Base-by-base conservation (phyloP, 1,140 invertebrate species). In the Aphis craccivora region DNA sequence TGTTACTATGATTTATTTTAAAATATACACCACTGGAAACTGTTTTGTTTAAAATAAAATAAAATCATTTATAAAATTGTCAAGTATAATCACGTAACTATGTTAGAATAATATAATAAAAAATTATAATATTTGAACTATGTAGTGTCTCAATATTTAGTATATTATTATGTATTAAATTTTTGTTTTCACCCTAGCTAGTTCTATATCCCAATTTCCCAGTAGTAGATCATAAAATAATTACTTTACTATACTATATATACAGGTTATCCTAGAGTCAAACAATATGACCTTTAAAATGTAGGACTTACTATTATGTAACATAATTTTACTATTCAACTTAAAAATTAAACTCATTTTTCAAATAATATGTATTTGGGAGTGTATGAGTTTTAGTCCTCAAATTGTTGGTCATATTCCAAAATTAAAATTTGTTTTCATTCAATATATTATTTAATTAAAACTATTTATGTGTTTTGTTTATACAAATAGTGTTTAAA, bases 361-460 rank as follows among this genome's bases (percentile, higher is more conserved):
- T 76, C 30, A 76, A n/a, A 76, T 76, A n/a, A 76, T 76, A 76
- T 76, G 30, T n/a, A 76, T 76, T 76, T 5, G 30, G 14, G 30
- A 76, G 5, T 76, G 30, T n/a, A n/a, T 5, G 60, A 14, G n/a
- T 4, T 76, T 76, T 76, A 76, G 30, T 76, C n/a, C 30, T 14
- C 1, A 76, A 76, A 76, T 76, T 76, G 60, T 76, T 76, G 60
- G n/a, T n/a, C 11, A n/a, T n/a, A 76, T 76, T 76, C 60, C 40
- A 40, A 84, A 40, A 84, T 43, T 25, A 84, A 84, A 84, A 43
- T 84, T 25, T 25, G 37, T 43, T 43, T 43, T 84, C 22, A 84
- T 84, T 43, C 60, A 76, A 76, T 76, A 76, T n/a, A 35, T 76
- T 76, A 35, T 76, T 76, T 76, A 76, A 76, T 76, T 76, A n/a